These are phyloP conservation scores for Gari tellinella DNA, from an alignment of 2,888 invertebrate species.

Conservation along the genomic window DNA sequence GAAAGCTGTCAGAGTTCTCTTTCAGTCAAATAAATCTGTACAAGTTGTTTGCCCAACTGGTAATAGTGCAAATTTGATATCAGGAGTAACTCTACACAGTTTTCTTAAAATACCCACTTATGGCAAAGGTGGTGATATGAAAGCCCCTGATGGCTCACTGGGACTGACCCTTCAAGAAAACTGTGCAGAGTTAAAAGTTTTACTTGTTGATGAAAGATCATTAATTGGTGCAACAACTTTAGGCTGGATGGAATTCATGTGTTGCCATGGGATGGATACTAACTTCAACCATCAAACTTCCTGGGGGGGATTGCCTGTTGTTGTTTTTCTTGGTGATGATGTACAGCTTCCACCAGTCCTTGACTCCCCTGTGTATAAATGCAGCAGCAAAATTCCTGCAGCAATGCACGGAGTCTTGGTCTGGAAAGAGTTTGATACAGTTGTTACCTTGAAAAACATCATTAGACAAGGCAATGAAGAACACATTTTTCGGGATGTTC, in stretches of 20 bases:
- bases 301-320: conserved; percentile 63
- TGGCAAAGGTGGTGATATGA: conserved; percentile 38
- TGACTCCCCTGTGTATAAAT: conserved; percentile 51
- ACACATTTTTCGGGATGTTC: conserved; percentile 18
- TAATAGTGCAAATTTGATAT: conserved; percentile 61
- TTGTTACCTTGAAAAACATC: conserved; percentile 24
- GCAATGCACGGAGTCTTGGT: conserved; percentile 44
- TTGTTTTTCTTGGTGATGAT: conserved; percentile 63
- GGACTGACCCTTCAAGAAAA: conserved; percentile 49
- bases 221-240: conserved; percentile 46
- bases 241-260: conserved; percentile 48
- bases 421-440: conserved; percentile 40
- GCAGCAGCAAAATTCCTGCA: conserved; percentile 23
- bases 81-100: conserved; percentile 55
- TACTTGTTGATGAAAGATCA: conserved; percentile 63
- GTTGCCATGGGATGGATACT: conserved; percentile 31
- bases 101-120: conserved; percentile 58
- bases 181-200: conserved; percentile 38
- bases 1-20: conserved; percentile 34
- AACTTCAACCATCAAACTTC: background rate
- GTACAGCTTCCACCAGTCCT: conserved; percentile 59
- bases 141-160: conserved; percentile 46
- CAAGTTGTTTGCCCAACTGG: conserved; percentile 64
- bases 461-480: conserved; percentile 37
- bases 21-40: conserved; percentile 41